These are phyloP conservation scores for Hexactinellida sp. DNA, from an alignment of 37 sponge, comb jelly and placozoan genomes.

Conservation along the genomic window DNA sequence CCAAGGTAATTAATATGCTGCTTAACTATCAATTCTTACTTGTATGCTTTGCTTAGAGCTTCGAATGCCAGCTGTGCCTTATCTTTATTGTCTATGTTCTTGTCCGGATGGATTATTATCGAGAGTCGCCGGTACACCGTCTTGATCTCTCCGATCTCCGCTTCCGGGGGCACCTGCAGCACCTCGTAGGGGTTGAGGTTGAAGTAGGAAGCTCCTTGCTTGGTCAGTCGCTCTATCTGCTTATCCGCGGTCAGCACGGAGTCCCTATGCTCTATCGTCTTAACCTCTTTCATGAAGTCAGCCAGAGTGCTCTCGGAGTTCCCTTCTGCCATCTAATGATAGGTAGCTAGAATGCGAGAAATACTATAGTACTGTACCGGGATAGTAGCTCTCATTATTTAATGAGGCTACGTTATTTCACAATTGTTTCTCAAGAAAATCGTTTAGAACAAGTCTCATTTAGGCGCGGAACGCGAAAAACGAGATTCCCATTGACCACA, in stretches of 20 bases:
- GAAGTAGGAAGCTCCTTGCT: conserved; percentile 81
- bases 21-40: conserved; percentile 59
- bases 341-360: no score
- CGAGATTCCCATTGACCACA: no score
- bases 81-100: conserved; percentile 72
- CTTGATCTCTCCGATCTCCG: conserved; percentile 45
- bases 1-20: conserved; percentile 48
- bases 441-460: no score
- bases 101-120: conserved; percentile 95
- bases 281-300: conserved; percentile 42
- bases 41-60: conserved; percentile 77
- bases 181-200: conserved; percentile 95
- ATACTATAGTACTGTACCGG: no score
- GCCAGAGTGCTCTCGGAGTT: not conserved
- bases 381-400: no score
- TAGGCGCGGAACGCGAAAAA: no score
- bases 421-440: no score
- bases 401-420: no score
- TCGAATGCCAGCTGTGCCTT: conserved; percentile 85
- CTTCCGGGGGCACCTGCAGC: conserved; percentile 58
- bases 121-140: conserved; percentile 80
- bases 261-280: conserved; percentile 85
- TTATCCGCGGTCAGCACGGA: conserved; percentile 65
- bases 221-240: conserved; percentile 78
- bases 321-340: not conserved